Evolutionary conservation across 2,888 invertebrate genomes (phyloP).

Genomic region (Sinotaia quadrata): DNA sequence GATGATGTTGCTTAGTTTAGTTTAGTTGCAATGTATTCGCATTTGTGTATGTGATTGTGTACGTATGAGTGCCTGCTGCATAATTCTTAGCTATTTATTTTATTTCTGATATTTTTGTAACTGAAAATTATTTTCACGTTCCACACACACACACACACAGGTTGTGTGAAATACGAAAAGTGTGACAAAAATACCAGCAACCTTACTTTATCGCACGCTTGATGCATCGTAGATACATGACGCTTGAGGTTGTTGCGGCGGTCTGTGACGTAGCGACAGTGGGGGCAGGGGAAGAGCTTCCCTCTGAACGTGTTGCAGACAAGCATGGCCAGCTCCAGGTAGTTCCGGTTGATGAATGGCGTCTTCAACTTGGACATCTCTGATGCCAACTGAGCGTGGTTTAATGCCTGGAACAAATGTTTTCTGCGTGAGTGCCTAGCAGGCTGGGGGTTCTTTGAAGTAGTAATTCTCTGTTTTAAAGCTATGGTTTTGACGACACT

Average conservation of each 20-base stretch:
- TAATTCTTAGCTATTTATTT: not conserved
- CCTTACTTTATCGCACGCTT: constrained; percentile 63
- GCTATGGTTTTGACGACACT: no score
- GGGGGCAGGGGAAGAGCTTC: constrained; percentile 66
- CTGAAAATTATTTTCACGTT: no score
- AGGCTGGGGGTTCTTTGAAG: no score
- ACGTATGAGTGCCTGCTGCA: no score
- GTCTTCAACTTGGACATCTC: constrained; percentile 58
- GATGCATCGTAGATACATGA: constrained; percentile 73
- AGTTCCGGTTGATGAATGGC: constrained; percentile 62
- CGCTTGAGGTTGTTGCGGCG: constrained; percentile 72
- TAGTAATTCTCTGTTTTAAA: no score
- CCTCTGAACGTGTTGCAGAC: constrained; percentile 67
- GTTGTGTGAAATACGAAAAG: constrained; percentile 72
- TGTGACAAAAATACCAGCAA: constrained; percentile 54
- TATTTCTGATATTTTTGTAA: not conserved
- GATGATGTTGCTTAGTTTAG: no score
- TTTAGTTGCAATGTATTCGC: no score
- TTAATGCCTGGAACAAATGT: constrained; percentile 48
- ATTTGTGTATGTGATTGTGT: no score
- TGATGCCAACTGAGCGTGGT: constrained; percentile 43
- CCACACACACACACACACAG: constrained; percentile 37
- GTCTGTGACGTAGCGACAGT: constrained; percentile 71
- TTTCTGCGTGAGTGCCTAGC: no score
- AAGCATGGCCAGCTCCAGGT: constrained; percentile 65